phyloP scores from a whole-genome alignment of 35 echinoderm and acorn worm species.

The Nesometra sesokonis region DNA sequence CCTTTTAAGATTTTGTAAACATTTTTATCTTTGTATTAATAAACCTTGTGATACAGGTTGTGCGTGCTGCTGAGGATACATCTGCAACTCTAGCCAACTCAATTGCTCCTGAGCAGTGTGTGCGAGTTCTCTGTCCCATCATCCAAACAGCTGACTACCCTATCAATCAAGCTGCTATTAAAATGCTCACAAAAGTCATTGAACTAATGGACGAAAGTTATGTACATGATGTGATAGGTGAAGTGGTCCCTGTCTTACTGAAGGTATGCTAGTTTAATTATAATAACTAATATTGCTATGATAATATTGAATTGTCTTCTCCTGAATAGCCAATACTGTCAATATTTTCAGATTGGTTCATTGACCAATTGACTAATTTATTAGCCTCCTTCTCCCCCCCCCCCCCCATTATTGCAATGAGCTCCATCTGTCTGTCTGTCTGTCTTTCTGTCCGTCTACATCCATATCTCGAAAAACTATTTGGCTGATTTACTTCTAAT shows the following conservation, averaged over 20 bases:
- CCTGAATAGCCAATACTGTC: too few species aligned
- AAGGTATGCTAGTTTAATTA: conserved; percentile 65
- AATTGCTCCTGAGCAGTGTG: conserved; percentile 74
- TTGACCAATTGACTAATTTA: too few species aligned
- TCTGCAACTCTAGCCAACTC: conserved; percentile 77
- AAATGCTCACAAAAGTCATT: conserved; percentile 93
- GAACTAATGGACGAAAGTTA: conserved; percentile 76
- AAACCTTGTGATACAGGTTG: conserved; percentile 36
- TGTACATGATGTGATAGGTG: conserved; percentile 50
- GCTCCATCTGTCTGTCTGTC: too few species aligned
- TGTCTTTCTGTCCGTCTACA: too few species aligned
- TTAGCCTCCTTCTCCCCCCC: too few species aligned
- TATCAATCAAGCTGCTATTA: conserved; percentile 91
- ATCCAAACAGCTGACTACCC: conserved; percentile 90
- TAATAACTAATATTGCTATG: too few species aligned
- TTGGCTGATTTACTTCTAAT: too few species aligned
- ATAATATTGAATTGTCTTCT: too few species aligned
- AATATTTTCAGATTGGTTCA: too few species aligned
- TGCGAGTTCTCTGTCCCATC: conserved; percentile 85
- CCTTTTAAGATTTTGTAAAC: not conserved
- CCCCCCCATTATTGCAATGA: too few species aligned
- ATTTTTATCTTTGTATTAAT: not conserved
- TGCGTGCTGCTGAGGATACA: conserved; percentile 76
- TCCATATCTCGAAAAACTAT: too few species aligned
- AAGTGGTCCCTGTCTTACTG: conserved; percentile 71